Base-by-base conservation (phyloP, 2,113 vertebrate species). In the Cyphomyrus plagiostoma region DNA sequence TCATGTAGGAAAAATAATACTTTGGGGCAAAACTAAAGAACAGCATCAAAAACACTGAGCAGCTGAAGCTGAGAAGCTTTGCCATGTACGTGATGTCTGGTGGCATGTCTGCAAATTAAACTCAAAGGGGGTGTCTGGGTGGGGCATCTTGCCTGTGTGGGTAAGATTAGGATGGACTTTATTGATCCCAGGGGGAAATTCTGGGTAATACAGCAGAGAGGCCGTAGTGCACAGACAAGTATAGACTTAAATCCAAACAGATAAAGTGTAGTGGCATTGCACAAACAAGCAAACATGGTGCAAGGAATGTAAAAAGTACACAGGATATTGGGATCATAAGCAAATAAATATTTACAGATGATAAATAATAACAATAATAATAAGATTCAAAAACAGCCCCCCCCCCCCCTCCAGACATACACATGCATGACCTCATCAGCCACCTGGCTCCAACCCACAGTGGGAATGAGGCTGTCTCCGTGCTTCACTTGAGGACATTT, bases 381-480 rank as follows among this genome's bases (percentile, higher is more conserved):
- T 62, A 26, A 62, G 10, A 70, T 30, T 70, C 9, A 30, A 88
- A 88, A 66, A 50, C 8, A 70, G 26, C 15, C 30, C 30, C 15
- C 30, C 50, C 46, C 53, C 26, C 52, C 53, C 30, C 87, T 46
- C 4, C 39, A 49, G 11, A 23, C 53, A 23, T 52, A 62, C 35
- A 58, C 35, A 17, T 58, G 30, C 49, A 89, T 89, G n/a, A 89
- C 88, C 46, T 89, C 66, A 74, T 49, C 88, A 88, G 42, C 15
- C 23, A 66, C 53, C 42, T 42, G 62, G 58, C 62, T 23, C 21
- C 42, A 82, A 26, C 10, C 45, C 88, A 42, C 45, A 35, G n/a
- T 88, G 87, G 46, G 56, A 26, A 88, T 30, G 39, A 50, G 42
- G 26, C 42, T 35, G 58, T 88, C 88, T 74, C 17, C 52, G 26